A percentile compares a stretch with the other conserved stretches of the same genome.
Evolutionary conservation across 2,888 invertebrate genomes (phyloP).

Genomic region (Nasonia oneida): DNA sequence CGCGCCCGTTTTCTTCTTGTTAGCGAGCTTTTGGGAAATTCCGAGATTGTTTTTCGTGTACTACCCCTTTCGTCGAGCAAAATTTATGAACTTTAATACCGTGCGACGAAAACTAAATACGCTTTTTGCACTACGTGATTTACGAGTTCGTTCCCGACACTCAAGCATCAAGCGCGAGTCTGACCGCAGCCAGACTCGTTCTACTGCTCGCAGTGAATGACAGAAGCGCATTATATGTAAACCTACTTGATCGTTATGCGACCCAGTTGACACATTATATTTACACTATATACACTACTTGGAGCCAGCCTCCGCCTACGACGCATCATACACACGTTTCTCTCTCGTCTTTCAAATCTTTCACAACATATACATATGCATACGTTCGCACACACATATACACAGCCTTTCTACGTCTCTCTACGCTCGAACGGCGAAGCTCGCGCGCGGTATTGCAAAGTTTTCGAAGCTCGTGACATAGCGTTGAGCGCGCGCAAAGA

Average conservation of each 20-base stretch:
- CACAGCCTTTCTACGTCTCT: background rate
- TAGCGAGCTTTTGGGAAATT: background rate
- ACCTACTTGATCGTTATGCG: background rate
- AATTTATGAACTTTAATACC: background rate
- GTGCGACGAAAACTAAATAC: background rate
- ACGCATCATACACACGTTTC: background rate
- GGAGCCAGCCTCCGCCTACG: background rate
- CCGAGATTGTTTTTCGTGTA: conserved; percentile 3
- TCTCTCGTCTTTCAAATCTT: conserved; percentile 4
- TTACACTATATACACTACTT: background rate
- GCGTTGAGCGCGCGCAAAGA: background rate
- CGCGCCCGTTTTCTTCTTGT: conserved; percentile 43
- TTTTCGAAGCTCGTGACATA: conserved; percentile 34
- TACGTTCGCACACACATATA: background rate
- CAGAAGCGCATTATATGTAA: background rate
- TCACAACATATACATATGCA: background rate
- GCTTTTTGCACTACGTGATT: background rate
- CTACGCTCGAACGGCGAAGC: background rate
- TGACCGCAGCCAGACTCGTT: conserved; percentile 12
- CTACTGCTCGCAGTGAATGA: conserved; percentile 16
- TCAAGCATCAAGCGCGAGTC: background rate
- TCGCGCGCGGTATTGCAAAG: conserved; percentile 33
- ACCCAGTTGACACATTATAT: background rate
- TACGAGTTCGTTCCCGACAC: background rate
- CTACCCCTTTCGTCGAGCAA: background rate